Evolutionary conservation across 2,797 vertebrate genomes (phyloP).

Genomic region (Crenichthys baileyi): DNA sequence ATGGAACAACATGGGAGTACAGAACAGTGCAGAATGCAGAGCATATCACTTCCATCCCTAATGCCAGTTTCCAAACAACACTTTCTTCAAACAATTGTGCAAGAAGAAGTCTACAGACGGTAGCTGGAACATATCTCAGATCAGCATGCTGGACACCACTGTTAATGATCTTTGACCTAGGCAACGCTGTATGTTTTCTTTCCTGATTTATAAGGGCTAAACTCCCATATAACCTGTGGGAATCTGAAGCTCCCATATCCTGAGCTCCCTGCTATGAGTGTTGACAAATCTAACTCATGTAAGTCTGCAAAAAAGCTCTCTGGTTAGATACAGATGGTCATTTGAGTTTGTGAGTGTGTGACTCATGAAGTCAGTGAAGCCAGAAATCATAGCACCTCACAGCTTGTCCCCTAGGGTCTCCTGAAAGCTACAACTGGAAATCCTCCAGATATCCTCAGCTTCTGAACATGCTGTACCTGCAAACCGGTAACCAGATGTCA

Average conservation of each 20-base stretch:
- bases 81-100: no score
- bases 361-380: constrained; percentile 49
- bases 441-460: constrained; percentile 46
- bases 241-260: constrained; percentile 34
- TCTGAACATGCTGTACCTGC: constrained; percentile 45
- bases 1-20: no score
- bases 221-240: neutral
- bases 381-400: constrained; percentile 36
- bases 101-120: neutral
- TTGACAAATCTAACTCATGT: constrained; percentile 11
- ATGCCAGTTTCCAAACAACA: neutral
- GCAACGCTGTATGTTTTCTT: neutral
- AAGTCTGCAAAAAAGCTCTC: constrained; percentile 14
- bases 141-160: neutral
- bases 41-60: neutral
- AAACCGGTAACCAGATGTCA: constrained; percentile 44
- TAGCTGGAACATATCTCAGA: constrained; percentile 6
- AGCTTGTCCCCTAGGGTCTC: constrained; percentile 17
- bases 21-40: neutral
- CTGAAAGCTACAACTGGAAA: constrained; percentile 48
- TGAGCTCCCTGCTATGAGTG: neutral
- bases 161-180: neutral
- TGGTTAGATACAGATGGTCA: constrained; percentile 47
- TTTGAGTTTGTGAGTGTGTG: constrained; percentile 38
- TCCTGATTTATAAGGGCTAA: constrained; percentile 1